Percentiles rank a stretch among this genome's conserved stretches.
Conservation (phyloP, 2,888 invertebrate species). For the Eupsilia transversa region DNA sequence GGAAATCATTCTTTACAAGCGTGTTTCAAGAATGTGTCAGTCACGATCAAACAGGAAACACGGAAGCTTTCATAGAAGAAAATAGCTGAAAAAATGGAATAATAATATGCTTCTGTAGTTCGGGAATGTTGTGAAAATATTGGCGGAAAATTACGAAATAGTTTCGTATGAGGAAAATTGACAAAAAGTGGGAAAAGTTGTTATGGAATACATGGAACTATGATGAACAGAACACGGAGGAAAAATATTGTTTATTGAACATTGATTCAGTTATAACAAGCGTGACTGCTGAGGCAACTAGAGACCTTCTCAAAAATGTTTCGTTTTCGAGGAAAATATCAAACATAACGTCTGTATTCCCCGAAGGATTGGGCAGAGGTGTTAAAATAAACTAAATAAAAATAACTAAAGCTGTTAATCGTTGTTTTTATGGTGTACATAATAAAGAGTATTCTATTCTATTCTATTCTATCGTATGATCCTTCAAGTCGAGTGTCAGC, state of each 20-base stretch:
- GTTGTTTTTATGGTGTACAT: too few relatives aligned
- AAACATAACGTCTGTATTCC: too few relatives aligned
- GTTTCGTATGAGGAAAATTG: slow-evolving; percentile 27
- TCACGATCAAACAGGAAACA: slow-evolving; percentile 38
- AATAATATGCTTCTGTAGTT: slow-evolving; percentile 46
- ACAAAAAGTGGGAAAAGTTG: slow-evolving; percentile 7
- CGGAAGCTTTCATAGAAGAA: slow-evolving; percentile 25
- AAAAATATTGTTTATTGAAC: slow-evolving; percentile 10
- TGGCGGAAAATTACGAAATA: slow-evolving; percentile 40
- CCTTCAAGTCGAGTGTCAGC: slow-evolving; percentile 56
- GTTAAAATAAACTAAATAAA: too few relatives aligned
- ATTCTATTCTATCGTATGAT: too few relatives aligned
- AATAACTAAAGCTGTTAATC: too few relatives aligned
- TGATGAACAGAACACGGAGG: neutral
- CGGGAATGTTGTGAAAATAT: slow-evolving; percentile 52
- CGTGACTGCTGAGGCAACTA: too few relatives aligned
- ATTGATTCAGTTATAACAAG: slow-evolving; percentile 1
- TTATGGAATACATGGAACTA: neutral
- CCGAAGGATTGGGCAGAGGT: too few relatives aligned
- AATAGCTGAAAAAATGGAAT: slow-evolving; percentile 36
- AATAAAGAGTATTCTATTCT: too few relatives aligned
- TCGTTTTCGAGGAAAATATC: too few relatives aligned
- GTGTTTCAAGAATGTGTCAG: slow-evolving; percentile 32
- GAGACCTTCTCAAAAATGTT: too few relatives aligned
- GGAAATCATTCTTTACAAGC: too few relatives aligned